Conservation (phyloP, 2,797 vertebrate genomes). For the Prunella strophiata region DNA sequence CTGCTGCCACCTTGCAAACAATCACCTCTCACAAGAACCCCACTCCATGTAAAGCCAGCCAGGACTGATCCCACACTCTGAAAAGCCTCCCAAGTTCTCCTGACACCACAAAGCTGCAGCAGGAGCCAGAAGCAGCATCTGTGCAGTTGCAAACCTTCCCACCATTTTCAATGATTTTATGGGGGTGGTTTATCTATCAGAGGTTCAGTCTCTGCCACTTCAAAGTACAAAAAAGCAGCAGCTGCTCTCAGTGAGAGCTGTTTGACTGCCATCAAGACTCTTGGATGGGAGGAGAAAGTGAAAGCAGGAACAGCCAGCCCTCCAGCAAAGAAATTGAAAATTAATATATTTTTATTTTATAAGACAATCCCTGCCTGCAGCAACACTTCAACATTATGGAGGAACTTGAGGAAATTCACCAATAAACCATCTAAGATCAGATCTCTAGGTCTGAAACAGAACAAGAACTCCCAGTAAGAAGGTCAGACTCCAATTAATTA, state of each 20-base stretch:
- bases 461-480: neutral
- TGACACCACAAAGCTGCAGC: accelerated
- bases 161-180: neutral
- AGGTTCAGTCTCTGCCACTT: neutral
- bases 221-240: neutral
- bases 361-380: neutral
- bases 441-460: neutral
- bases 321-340: neutral
- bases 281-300: neutral
- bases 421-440: neutral
- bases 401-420: neutral
- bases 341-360: neutral
- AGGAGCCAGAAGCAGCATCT: neutral
- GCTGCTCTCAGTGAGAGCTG: neutral
- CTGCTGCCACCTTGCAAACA: constrained; percentile 29
- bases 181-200: neutral
- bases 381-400: neutral
- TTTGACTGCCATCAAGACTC: neutral
- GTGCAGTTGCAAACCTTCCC: neutral
- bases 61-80: neutral
- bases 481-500: neutral
- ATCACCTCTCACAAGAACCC: neutral
- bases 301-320: neutral
- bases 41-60: neutral
- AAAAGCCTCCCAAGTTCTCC: neutral